Percentiles rank a stretch among this genome's conserved stretches.
These are phyloP conservation scores for Ruditapes philippinarum DNA, from an alignment of 1,140 invertebrate species.

Conservation along the genomic window DNA sequence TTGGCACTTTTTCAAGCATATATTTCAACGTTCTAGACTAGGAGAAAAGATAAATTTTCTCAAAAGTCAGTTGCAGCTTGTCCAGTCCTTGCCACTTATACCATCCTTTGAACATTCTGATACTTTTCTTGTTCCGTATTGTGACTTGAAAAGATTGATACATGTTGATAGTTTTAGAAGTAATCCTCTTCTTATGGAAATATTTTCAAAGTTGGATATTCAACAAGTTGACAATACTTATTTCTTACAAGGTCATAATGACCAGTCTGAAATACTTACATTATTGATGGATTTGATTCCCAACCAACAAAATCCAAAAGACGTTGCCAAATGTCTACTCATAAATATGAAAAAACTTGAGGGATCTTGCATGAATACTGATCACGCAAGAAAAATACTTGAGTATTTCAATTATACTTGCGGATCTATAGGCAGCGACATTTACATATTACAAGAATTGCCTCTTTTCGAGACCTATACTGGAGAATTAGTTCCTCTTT, in stretches of 20 bases:
- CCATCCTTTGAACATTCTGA: neutral
- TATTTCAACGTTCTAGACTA: neutral
- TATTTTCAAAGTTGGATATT: neutral
- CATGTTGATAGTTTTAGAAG: neutral
- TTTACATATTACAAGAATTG: neutral
- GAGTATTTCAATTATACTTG: too few species aligned
- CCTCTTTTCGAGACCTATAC: neutral
- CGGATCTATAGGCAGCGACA: too few species aligned
- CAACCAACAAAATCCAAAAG: neutral
- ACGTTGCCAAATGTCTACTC: constrained; percentile 13
- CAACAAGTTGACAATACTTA: neutral
- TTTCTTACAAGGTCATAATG: neutral
- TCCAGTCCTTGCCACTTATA: neutral
- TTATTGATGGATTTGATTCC: neutral
- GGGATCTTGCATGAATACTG: too few species aligned
- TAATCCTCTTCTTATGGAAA: neutral
- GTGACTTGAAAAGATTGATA: neutral
- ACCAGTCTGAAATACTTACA: too few species aligned
- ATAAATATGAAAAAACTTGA: neutral
- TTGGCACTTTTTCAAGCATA: neutral
- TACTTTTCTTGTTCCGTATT: neutral
- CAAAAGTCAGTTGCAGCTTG: neutral
- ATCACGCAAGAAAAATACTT: too few species aligned
- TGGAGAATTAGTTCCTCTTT: neutral
- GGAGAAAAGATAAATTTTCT: neutral